A percentile compares a stretch with the other conserved stretches of the same genome.
These are phyloP conservation scores for Alviniconcha marisindica DNA, from an alignment of 1,140 invertebrate species.

Conservation along the genomic window DNA sequence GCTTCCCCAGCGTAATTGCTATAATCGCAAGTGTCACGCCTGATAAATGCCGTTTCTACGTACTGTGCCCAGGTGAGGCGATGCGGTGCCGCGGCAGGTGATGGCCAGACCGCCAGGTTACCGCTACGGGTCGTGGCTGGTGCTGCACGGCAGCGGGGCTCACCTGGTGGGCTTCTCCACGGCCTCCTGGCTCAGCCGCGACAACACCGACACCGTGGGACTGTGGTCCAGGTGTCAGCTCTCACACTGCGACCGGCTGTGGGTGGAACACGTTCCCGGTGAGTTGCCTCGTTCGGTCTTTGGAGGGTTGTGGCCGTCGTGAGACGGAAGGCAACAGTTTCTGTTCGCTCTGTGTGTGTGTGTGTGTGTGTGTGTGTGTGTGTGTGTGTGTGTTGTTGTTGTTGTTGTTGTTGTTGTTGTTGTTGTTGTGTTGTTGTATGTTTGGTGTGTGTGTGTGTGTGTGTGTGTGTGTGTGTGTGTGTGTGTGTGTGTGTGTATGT, in stretches of 20 bases:
- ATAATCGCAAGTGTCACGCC: too few relatives aligned
- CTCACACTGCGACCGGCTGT: not conserved
- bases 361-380: constrained; percentile 1
- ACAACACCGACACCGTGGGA: not conserved
- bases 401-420: not conserved
- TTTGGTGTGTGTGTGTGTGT: not conserved
- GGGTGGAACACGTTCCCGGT: not conserved
- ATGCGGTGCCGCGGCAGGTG: not conserved
- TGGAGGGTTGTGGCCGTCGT: not conserved
- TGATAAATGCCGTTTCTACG: too few relatives aligned
- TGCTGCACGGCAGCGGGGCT: constrained; percentile 10
- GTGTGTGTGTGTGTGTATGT: not conserved
- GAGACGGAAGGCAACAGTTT: not conserved
- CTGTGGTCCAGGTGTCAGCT: constrained; percentile 27
- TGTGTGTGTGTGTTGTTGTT: not conserved
- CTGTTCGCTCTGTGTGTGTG: not conserved
- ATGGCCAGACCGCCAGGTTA: not conserved
- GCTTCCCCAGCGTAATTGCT: too few relatives aligned
- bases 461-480: not conserved
- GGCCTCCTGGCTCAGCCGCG: constrained; percentile 15
- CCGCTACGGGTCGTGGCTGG: constrained; percentile 37
- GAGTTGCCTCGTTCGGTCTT: not conserved
- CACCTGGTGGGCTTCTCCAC: constrained; percentile 40
- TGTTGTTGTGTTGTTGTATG: not conserved
- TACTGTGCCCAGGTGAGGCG: not conserved